A percentile compares a stretch with the other conserved stretches of the same genome.
Evolutionary conservation across 2,113 vertebrate genomes (phyloP).

Genomic region (Origma solitaria): DNA sequence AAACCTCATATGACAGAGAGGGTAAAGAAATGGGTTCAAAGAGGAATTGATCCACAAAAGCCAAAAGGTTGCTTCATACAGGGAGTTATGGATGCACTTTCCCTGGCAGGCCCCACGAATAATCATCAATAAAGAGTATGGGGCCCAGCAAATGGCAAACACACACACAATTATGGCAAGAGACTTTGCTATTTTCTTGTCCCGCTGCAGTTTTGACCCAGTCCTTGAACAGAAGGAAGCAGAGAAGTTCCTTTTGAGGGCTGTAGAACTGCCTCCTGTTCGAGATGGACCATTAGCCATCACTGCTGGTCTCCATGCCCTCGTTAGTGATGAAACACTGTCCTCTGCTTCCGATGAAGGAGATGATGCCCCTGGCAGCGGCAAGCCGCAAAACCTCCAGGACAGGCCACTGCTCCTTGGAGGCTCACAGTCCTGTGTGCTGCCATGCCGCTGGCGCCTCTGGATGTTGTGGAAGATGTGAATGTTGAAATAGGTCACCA

Average conservation of each 20-base stretch:
- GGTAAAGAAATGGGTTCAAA: conserved; percentile 84
- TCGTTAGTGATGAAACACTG: not conserved
- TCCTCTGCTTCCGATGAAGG: not conserved
- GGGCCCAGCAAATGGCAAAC: conserved; percentile 85
- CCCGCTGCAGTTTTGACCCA: conserved; percentile 43
- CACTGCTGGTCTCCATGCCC: not conserved
- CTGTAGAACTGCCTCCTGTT: not conserved
- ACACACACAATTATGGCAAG: conserved; percentile 78
- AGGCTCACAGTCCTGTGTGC: not conserved
- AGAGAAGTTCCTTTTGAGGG: not conserved
- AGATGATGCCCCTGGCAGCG: not conserved
- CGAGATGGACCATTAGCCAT: not conserved
- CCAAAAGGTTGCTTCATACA: conserved; percentile 84
- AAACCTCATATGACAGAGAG: conserved; percentile 83
- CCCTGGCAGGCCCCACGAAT: conserved; percentile 69
- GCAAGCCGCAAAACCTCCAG: not conserved
- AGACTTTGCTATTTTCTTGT: conserved; percentile 82
- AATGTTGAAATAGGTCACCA: conserved; percentile 85
- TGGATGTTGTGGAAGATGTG: conserved; percentile 84
- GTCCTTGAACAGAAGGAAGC: not conserved
- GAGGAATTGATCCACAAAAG: conserved; percentile 86
- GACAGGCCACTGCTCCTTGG: not conserved
- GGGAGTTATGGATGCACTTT: not conserved
- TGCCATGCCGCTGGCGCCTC: not conserved
- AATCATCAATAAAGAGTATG: conserved; percentile 80